Conservation (phyloP, 2,113 vertebrate species). For the Puffinus mauretanicus region DNA sequence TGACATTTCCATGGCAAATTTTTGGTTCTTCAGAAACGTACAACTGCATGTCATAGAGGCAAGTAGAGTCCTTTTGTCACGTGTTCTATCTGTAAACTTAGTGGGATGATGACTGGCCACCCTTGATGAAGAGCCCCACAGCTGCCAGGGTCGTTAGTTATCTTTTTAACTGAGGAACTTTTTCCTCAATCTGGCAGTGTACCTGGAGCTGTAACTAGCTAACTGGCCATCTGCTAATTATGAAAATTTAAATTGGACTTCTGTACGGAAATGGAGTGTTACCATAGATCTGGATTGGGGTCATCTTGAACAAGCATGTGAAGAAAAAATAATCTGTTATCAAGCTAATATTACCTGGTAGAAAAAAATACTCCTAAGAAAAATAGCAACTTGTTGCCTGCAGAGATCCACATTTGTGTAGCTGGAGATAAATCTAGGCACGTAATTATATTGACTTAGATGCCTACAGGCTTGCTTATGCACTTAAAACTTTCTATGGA, state of each 20-base stretch:
- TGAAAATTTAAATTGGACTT: neutral
- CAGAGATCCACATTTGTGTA: neutral
- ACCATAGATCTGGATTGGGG: neutral
- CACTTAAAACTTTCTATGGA: neutral
- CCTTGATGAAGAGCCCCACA: neutral
- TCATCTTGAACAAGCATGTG: neutral
- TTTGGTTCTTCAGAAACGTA: neutral
- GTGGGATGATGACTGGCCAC: accelerated
- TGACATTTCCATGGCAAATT: neutral
- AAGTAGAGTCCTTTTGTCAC: neutral
- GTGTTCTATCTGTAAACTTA: neutral
- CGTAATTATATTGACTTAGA: neutral
- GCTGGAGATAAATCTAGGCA: neutral
- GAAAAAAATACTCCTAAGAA: neutral
- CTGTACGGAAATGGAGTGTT: neutral
- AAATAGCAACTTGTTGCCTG: neutral
- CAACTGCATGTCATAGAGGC: neutral
- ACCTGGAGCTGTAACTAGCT: neutral
- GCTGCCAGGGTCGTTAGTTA: neutral
- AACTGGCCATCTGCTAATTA: neutral
- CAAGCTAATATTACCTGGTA: neutral
- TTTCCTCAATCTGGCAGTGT: neutral
- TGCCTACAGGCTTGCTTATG: neutral
- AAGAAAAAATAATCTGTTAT: neutral
- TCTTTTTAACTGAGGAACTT: neutral